Conservation (phyloP, 2,888 invertebrate genomes). For the Tridacna crocea region DNA sequence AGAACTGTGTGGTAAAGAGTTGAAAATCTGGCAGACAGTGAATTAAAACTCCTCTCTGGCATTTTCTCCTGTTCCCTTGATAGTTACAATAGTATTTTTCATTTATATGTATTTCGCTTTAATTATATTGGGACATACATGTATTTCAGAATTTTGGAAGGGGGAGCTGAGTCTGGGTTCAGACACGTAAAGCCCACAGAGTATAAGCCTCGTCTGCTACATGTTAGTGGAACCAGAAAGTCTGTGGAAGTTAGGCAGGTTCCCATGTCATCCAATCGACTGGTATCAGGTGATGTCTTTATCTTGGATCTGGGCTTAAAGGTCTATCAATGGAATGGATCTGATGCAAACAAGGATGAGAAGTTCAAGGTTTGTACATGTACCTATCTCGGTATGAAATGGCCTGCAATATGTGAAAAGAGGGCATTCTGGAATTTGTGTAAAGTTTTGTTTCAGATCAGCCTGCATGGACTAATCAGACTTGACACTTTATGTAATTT, state of each 20-base stretch:
- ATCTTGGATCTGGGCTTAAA: slow-evolving; percentile 81
- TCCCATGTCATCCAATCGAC: slow-evolving; percentile 52
- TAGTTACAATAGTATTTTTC: no score
- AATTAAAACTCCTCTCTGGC: neutral
- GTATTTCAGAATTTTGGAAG: slow-evolving; percentile 68
- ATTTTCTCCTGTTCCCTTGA: no score
- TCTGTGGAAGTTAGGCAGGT: slow-evolving; percentile 73
- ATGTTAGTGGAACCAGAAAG: slow-evolving; percentile 74
- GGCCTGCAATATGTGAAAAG: no score
- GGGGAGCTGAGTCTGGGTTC: slow-evolving; percentile 82
- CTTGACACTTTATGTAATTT: no score
- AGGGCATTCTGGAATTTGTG: no score
- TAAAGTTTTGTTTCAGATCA: no score
- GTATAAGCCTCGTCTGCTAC: slow-evolving; percentile 80
- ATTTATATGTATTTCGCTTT: no score
- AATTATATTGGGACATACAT: no score
- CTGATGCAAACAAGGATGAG: slow-evolving; percentile 81
- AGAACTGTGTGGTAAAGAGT: no score
- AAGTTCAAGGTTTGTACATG: slow-evolving; percentile 74
- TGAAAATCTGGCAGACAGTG: neutral
- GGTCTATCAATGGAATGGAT: slow-evolving; percentile 83
- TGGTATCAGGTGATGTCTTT: slow-evolving; percentile 82
- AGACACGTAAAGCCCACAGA: slow-evolving; percentile 80
- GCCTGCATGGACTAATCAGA: no score
- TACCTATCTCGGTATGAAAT: no score